Evolutionary conservation across 2,797 vertebrate genomes (phyloP).

Genomic region (Siniperca scherzeri): DNA sequence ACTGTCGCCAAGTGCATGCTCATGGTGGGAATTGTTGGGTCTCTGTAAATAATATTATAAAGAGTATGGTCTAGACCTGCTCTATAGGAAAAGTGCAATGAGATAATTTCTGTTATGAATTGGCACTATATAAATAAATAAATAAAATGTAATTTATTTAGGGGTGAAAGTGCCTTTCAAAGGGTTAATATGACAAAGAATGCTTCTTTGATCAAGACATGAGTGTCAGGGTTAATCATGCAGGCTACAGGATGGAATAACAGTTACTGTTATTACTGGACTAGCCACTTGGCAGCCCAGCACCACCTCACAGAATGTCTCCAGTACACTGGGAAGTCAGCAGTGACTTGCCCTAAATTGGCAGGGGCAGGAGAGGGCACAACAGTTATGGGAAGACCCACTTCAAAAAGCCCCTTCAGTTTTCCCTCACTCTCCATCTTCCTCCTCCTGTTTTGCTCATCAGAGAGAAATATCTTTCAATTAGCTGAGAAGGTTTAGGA

Average conservation of each 20-base stretch:
- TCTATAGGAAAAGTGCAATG: too few relatives aligned
- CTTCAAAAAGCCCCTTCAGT: constrained; percentile 76
- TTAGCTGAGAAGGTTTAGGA: constrained; percentile 78
- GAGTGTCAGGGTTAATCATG: constrained; percentile 33
- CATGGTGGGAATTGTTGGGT: too few relatives aligned
- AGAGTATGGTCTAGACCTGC: too few relatives aligned
- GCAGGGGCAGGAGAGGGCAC: constrained; percentile 74
- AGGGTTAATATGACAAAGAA: not conserved
- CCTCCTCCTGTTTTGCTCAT: constrained; percentile 73
- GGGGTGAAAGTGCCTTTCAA: not conserved
- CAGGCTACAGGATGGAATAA: constrained; percentile 27
- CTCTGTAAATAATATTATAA: too few relatives aligned
- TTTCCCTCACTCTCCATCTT: constrained; percentile 54
- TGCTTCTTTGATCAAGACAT: constrained; percentile 11
- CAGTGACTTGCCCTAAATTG: constrained; percentile 71
- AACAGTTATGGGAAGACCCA: constrained; percentile 75
- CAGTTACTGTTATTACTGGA: constrained; percentile 7
- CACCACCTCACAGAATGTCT: constrained; percentile 42
- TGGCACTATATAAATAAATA: too few relatives aligned
- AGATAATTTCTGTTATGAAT: too few relatives aligned
- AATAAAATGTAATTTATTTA: not conserved
- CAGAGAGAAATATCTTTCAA: constrained; percentile 86
- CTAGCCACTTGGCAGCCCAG: constrained; percentile 54
- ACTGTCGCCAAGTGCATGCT: too few relatives aligned
- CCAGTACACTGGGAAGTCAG: constrained; percentile 63